Percentiles rank a stretch among this genome's conserved stretches.
Evolutionary conservation across 2,888 invertebrate genomes (phyloP).

Genomic region (Amphipyra berbera): DNA sequence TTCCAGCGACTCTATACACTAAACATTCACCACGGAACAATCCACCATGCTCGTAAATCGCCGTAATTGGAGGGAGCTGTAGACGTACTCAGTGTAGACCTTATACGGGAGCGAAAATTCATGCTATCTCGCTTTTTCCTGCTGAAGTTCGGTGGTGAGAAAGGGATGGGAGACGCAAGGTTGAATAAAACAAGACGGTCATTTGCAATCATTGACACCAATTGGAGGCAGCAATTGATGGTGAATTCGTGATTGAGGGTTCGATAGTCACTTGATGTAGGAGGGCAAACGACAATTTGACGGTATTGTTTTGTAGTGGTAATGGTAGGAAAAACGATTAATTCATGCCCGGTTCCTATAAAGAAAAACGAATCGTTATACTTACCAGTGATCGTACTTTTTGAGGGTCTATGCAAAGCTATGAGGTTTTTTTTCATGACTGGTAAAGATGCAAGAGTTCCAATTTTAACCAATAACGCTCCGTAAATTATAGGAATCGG

Average conservation of each 20-base stretch:
- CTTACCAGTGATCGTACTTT: too few relatives aligned
- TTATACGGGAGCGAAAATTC: constrained; percentile 35
- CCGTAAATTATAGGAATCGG: too few relatives aligned
- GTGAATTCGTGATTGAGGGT: constrained; percentile 23
- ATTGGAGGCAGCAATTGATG: constrained; percentile 46
- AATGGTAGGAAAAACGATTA: too few relatives aligned
- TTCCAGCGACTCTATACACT: constrained; percentile 40
- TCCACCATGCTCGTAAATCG: constrained; percentile 74
- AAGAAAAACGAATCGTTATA: too few relatives aligned
- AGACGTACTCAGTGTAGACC: constrained; percentile 59
- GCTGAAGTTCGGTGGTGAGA: neutral
- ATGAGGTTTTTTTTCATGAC: too few relatives aligned
- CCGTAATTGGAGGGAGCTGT: constrained; percentile 74
- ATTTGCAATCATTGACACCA: constrained; percentile 58
- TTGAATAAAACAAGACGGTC: constrained; percentile 49
- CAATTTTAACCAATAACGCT: too few relatives aligned
- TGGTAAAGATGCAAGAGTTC: too few relatives aligned
- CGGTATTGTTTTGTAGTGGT: too few relatives aligned
- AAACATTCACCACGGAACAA: constrained; percentile 56
- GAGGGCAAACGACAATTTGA: neutral
- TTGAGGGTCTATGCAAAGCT: too few relatives aligned
- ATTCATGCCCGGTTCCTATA: too few relatives aligned
- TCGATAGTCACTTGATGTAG: constrained; percentile 20
- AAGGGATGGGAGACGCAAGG: constrained; percentile 11
- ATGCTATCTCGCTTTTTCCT: constrained; percentile 34